Evolutionary conservation across 2,797 vertebrate species (phyloP).

Genomic region (Lithobates pipiens): DNA sequence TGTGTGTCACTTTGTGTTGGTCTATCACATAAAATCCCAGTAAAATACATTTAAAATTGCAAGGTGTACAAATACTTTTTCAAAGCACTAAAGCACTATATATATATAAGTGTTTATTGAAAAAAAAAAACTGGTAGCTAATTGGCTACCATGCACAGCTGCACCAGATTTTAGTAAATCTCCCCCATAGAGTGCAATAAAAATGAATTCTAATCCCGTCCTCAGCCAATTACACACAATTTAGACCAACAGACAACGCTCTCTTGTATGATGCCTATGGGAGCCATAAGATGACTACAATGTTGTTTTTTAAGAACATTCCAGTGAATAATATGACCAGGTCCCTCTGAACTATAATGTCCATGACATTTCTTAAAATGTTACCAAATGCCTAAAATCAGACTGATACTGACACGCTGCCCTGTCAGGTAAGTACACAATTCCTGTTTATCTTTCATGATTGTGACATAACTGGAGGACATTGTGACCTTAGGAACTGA

Average conservation of each 20-base stretch:
- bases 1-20: too few species aligned
- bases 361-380: neutral
- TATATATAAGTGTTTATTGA: too few species aligned
- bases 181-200: too few species aligned
- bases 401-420: neutral
- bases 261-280: neutral
- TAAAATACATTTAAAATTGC: too few species aligned
- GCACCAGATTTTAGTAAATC: too few species aligned
- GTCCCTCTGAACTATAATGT: neutral
- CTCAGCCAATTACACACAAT: too few species aligned
- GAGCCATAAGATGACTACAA: neutral
- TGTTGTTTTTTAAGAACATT: neutral
- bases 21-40: too few species aligned
- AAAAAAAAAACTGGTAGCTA: too few species aligned
- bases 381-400: neutral
- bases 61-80: too few species aligned
- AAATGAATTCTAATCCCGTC: too few species aligned
- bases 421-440: neutral
- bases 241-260: neutral
- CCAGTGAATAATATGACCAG: neutral
- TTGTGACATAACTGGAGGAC: slow-evolving; percentile 14
- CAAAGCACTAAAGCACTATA: too few species aligned
- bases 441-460: neutral
- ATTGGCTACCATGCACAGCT: too few species aligned
- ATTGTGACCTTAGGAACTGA: neutral